Percentiles rank a stretch among this genome's conserved stretches.
Conservation (phyloP, 2,113 vertebrate species). For the Callithrix jacchus region DNA sequence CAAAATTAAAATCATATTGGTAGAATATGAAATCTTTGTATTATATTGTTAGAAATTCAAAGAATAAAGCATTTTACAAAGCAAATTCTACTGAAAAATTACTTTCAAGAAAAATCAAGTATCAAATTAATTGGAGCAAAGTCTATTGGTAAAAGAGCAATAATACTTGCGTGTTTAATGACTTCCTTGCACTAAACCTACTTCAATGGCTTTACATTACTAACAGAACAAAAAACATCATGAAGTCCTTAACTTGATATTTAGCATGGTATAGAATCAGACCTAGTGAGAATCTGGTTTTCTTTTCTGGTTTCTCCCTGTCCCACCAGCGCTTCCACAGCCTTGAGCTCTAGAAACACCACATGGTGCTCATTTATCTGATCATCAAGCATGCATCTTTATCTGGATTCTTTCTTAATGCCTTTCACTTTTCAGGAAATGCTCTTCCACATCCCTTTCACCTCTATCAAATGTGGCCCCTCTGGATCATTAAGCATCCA, state of each 20-base stretch:
- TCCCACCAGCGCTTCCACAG: background rate
- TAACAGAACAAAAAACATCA: background rate
- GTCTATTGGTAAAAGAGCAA: background rate
- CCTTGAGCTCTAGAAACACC: background rate
- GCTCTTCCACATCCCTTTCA: background rate
- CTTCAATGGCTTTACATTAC: background rate
- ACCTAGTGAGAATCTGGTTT: background rate
- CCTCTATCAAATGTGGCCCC: background rate
- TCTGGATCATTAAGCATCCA: background rate
- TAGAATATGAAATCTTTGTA: background rate
- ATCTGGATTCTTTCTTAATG: background rate
- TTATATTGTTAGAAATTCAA: background rate
- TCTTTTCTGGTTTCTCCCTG: background rate
- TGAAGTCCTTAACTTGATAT: background rate
- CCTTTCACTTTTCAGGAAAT: background rate
- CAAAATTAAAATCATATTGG: constrained; percentile 13
- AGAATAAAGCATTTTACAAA: background rate
- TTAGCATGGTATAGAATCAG: background rate
- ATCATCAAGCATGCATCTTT: background rate
- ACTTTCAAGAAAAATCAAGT: background rate
- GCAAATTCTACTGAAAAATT: constrained; percentile 22
- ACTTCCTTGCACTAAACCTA: background rate
- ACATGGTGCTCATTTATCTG: background rate
- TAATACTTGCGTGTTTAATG: background rate
- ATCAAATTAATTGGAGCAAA: background rate